Conservation (phyloP, 1,140 invertebrate genomes). For the Steinernema khuongi region DNA sequence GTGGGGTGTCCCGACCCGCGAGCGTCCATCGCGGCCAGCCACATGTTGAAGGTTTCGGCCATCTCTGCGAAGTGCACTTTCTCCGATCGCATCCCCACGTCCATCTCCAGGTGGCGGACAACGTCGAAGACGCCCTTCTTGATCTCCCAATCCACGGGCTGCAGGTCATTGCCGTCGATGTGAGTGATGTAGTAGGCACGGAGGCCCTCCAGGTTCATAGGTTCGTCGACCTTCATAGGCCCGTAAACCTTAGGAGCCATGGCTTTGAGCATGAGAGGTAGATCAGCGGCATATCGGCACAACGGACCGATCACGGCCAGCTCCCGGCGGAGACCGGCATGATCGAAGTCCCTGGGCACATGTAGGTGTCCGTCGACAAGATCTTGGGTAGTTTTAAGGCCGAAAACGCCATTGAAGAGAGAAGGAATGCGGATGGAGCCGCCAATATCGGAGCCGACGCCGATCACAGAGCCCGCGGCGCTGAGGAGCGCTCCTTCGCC, state of each 20-base stretch:
- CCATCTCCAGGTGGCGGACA: not conserved
- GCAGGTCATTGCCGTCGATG: not conserved
- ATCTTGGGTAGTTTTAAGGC: conserved; percentile 78
- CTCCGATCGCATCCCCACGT: not conserved
- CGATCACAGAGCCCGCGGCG: conserved; percentile 74
- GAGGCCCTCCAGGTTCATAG: conserved; percentile 41
- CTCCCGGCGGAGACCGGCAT: conserved; percentile 17
- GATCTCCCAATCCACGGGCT: conserved; percentile 13
- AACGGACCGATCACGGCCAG: conserved; percentile 20
- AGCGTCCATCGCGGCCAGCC: not conserved
- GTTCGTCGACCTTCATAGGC: conserved; percentile 35
- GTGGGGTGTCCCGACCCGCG: not conserved
- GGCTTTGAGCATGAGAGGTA: conserved; percentile 23
- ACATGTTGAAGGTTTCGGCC: not conserved
- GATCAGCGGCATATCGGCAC: conserved; percentile 21
- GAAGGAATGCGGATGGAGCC: conserved; percentile 87
- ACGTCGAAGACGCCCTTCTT: not conserved
- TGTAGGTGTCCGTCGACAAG: conserved; percentile 10
- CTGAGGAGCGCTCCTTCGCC: conserved; percentile 64
- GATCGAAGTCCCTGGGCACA: not conserved
- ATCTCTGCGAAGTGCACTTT: not conserved
- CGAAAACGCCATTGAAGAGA: conserved; percentile 87
- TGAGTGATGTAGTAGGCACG: conserved; percentile 51
- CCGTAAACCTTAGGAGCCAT: not conserved
- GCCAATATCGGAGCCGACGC: conserved; percentile 86